Conservation (phyloP, 1,140 invertebrate species). For the Zaprionus taronus region DNA sequence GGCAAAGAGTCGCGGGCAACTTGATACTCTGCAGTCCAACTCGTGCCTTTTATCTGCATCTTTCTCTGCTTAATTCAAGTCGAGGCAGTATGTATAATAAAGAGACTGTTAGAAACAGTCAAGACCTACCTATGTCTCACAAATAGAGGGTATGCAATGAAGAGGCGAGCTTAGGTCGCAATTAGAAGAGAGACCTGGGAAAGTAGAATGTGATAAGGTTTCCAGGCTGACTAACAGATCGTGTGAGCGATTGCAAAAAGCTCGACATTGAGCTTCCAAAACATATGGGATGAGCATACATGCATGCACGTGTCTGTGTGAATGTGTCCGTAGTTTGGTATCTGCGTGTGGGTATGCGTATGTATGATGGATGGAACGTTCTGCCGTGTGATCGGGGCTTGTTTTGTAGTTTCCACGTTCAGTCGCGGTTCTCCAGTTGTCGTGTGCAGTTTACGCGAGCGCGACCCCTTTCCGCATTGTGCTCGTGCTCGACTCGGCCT, state of each 20-base stretch:
- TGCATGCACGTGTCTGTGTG: neutral
- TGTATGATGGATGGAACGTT: neutral
- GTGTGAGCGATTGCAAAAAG: neutral
- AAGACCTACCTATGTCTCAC: neutral
- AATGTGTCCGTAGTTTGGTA: too few species aligned
- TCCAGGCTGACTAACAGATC: neutral
- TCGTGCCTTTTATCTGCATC: neutral
- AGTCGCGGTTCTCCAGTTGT: conserved; percentile 69
- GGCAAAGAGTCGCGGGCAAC: neutral
- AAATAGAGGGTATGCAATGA: neutral
- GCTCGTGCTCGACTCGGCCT: neutral
- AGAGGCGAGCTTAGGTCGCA: neutral
- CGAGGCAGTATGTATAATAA: too few species aligned
- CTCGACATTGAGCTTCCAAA: conserved; percentile 15
- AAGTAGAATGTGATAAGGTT: conserved; percentile 26
- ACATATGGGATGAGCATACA: neutral
- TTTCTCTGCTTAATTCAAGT: too few species aligned
- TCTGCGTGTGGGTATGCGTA: neutral
- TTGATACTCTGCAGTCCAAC: neutral
- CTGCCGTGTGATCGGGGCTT: conserved; percentile 5
- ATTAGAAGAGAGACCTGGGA: conserved; percentile 32
- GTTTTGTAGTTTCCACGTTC: conserved; percentile 36
- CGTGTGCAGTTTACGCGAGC: conserved; percentile 55
- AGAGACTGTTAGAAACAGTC: neutral
- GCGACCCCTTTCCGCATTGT: conserved; percentile 14